Evolutionary conservation across 2,797 vertebrate genomes (phyloP).

Genomic region (Mormyrus proboscirostris): DNA sequence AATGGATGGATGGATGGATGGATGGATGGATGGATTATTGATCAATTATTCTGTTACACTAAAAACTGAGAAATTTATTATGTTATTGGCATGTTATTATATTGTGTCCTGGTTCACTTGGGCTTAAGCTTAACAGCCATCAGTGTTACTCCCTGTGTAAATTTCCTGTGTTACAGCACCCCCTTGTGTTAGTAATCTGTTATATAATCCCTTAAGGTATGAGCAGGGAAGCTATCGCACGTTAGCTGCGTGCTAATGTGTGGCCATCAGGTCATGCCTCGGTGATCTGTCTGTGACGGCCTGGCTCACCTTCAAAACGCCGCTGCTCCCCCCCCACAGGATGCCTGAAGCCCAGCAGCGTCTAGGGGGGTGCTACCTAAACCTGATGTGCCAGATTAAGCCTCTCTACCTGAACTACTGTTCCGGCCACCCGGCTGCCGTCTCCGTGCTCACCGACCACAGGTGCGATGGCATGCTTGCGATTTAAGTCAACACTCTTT

Average conservation of each 20-base stretch:
- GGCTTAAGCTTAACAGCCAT: not conserved
- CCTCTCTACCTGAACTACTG: conserved; percentile 86
- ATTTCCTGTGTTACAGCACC: conserved; percentile 1
- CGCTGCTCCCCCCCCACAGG: conserved; percentile 47
- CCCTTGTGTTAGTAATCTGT: not conserved
- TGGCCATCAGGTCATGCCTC: not conserved
- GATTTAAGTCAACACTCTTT: not conserved
- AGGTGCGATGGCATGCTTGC: conserved; percentile 60
- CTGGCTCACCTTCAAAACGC: not conserved
- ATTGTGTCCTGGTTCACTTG: not conserved
- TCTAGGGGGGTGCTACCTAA: conserved; percentile 81
- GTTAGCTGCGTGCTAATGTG: not conserved
- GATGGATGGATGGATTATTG: no score
- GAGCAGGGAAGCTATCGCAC: not conserved
- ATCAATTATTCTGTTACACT: not conserved
- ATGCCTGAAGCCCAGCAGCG: conserved; percentile 85
- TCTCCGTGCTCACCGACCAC: conserved; percentile 87
- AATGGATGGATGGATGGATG: no score
- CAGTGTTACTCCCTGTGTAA: not conserved
- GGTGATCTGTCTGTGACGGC: not conserved
- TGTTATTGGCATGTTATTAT: not conserved
- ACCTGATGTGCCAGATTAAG: conserved; percentile 83
- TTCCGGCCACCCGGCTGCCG: conserved; percentile 87
- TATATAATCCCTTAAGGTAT: not conserved
- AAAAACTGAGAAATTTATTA: not conserved